A percentile compares a stretch with the other conserved stretches of the same genome.
phyloP scores from a whole-genome alignment of 2,113 vertebrate species.

The Vimba vimba region DNA sequence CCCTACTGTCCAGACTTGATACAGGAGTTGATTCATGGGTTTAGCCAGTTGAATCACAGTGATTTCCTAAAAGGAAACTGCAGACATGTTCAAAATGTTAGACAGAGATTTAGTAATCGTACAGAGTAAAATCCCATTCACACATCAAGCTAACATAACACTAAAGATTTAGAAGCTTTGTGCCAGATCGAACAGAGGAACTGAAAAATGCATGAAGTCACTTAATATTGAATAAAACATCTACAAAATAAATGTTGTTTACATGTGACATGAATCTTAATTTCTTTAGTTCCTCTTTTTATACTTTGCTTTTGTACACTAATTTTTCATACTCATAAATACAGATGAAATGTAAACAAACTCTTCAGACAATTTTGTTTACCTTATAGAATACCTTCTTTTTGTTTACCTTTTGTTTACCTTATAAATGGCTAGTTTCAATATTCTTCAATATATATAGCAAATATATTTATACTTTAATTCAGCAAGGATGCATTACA shows the following conservation, averaged over 20 bases:
- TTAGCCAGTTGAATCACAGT: conserved; percentile 49
- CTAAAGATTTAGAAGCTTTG: conserved; percentile 12
- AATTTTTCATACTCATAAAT: not conserved
- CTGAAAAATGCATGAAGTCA: conserved; percentile 22
- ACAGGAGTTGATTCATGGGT: conserved; percentile 50
- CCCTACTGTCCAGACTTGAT: conserved; percentile 60
- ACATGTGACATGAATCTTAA: not conserved
- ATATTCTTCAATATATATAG: no score
- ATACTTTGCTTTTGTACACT: not conserved
- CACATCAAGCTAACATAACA: not conserved
- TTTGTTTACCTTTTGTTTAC: no score
- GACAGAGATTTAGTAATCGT: not conserved
- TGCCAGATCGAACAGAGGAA: conserved; percentile 44
- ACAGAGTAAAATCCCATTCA: not conserved
- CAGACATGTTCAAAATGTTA: conserved; percentile 16
- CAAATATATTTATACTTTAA: no score
- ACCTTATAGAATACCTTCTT: no score
- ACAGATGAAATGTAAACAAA: not conserved
- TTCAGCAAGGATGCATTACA: no score
- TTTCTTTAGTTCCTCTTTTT: not conserved
- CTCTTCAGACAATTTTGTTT: not conserved
- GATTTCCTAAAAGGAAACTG: conserved; percentile 36
- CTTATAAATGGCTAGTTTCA: no score
- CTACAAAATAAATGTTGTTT: conserved; percentile 22
- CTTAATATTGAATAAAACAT: conserved; percentile 5